phyloP scores from a whole-genome alignment of 92 coral and sea anemone species.

The Actinernus sp. region DNA sequence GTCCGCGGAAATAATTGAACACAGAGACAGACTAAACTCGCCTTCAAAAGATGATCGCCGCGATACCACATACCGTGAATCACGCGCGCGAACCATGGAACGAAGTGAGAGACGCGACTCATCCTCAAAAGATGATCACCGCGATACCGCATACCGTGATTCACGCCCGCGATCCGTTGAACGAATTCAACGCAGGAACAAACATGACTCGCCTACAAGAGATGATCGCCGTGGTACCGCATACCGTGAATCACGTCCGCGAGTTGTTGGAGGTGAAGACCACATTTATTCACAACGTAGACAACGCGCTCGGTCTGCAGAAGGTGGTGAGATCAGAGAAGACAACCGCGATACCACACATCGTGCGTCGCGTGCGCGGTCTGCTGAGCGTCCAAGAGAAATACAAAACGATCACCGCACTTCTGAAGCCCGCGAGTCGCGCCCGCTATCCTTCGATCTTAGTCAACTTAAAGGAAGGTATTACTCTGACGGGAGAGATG shows the following conservation, averaged over 20 bases:
- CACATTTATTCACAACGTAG: too few species aligned
- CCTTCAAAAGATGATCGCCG: not conserved
- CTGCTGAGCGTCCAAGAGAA: too few species aligned
- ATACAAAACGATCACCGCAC: too few species aligned
- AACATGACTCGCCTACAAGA: not conserved
- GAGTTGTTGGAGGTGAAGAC: too few species aligned
- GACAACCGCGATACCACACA: too few species aligned
- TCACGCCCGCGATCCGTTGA: not conserved
- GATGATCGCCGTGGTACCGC: not conserved
- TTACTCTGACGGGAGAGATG: too few species aligned
- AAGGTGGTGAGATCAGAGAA: too few species aligned
- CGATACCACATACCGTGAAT: not conserved
- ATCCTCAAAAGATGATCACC: not conserved
- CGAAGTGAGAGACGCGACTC: not conserved
- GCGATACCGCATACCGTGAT: not conserved
- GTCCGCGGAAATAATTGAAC: not conserved
- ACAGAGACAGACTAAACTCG: not conserved
- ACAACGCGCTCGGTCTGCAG: too few species aligned
- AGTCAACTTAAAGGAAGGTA: too few species aligned
- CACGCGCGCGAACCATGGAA: not conserved
- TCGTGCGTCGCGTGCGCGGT: too few species aligned
- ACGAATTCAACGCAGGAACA: not conserved
- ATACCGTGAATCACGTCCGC: not conserved
- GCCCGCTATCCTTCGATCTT: too few species aligned
- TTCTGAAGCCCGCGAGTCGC: too few species aligned